Evolutionary conservation across 2,797 vertebrate genomes (phyloP), one percentile per base, ranked within the genome.

Genomic region (Hoplostethus mediterraneus): DNA sequence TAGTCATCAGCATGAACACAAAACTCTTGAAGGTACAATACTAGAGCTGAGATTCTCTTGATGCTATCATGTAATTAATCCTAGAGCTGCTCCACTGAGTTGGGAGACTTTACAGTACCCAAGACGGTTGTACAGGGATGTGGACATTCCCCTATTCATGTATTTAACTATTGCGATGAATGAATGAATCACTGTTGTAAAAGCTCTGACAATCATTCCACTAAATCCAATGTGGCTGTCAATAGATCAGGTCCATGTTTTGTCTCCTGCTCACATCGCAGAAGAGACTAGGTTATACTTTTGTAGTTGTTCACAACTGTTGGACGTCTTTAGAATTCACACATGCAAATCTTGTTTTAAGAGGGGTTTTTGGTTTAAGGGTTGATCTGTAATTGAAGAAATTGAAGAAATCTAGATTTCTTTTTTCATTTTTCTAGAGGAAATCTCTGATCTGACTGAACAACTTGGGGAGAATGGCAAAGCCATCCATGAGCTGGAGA

Each of bases 371-470:
- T 14, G 16, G 8, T 30, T 55, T 66, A 40, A 21, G 65, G n/a
- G 49, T 17, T 4, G 8, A 54, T 38, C 40, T 38, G 40, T 53
- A 9, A 28, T 16, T 60, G 5, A n/a, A 16, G 13, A 65, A 9
- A 28, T 16, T 60, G 5, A n/a, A 16, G 13, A 65, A 47, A 44
- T 55, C 1, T 59, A 1, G 11, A 3, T 28, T n/a, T 1, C 1
- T 5, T 61, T 45, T 72, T 56, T 51, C 36, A 1, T 28, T 12
- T 58, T 51, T 72, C 42, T 21, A 96, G 95, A 95, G 89, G 95
- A 96, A 90, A 95, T 96, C 75, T 87, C 91, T 5, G 95, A 96
- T 82, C 89, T 96, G 49, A 94, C 92, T 2, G 95, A 96, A 12
- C 95, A 96, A 79, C 92, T 96, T 25, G 94, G 94, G 8, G 94